Percentiles rank a stretch among this genome's conserved stretches.
phyloP scores from a whole-genome alignment of 2,888 invertebrate species.

The Nipponacmea schrenckii region DNA sequence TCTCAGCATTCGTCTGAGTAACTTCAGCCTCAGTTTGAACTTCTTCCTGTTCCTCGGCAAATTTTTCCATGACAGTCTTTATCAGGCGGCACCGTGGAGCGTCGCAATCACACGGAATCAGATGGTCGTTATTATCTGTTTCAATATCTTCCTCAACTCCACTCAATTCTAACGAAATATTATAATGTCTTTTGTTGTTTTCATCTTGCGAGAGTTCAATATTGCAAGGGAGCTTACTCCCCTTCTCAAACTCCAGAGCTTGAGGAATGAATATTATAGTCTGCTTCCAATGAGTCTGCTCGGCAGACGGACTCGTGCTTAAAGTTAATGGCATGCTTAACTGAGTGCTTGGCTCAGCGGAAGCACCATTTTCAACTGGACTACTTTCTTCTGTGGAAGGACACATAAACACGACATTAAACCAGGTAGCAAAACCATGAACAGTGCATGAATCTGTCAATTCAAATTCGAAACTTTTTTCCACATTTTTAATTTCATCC shows the following conservation, averaged over 20 bases:
- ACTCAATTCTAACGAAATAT: constrained; percentile 51
- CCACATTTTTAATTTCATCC: constrained; percentile 47
- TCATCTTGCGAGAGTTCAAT: constrained; percentile 48
- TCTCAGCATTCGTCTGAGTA: constrained; percentile 45
- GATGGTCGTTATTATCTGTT: constrained; percentile 44
- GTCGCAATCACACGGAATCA: constrained; percentile 56
- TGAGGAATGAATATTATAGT: constrained; percentile 86
- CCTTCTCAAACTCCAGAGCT: constrained; percentile 78
- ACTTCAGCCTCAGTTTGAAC: constrained; percentile 52
- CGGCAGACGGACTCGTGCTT: constrained; percentile 81
- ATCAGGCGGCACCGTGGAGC: constrained; percentile 52
- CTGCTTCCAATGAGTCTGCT: constrained; percentile 94
- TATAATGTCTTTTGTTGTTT: constrained; percentile 51
- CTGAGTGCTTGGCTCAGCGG: background rate
- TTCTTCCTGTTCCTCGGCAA: constrained; percentile 50
- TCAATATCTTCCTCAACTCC: constrained; percentile 35
- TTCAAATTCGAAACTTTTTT: constrained; percentile 46
- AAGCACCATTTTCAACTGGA: background rate
- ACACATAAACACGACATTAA: constrained; percentile 57
- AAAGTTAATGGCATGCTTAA: constrained; percentile 72
- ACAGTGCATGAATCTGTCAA: constrained; percentile 41
- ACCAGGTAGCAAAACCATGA: constrained; percentile 66
- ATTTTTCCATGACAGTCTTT: constrained; percentile 53
- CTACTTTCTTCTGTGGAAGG: background rate
- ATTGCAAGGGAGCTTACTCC: constrained; percentile 64